These are phyloP conservation scores for Sphyrna mokarran DNA, from an alignment of 2,113 vertebrate genomes.

Conservation along the genomic window DNA sequence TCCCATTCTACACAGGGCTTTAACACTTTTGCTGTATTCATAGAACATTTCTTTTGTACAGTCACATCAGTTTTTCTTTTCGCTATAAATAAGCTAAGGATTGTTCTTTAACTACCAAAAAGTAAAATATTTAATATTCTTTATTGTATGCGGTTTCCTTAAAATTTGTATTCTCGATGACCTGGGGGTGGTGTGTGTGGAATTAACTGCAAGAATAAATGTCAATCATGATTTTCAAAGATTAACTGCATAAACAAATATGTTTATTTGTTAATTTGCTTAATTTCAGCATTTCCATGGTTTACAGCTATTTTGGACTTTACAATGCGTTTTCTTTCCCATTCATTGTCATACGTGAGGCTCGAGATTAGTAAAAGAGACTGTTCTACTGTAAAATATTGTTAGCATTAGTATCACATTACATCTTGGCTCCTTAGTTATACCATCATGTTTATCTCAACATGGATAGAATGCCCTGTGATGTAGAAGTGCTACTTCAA, in stretches of 20 bases:
- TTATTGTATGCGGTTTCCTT: neutral
- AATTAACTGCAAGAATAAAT: neutral
- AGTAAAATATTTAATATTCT: constrained; percentile 9
- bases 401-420: neutral
- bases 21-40: neutral
- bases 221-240: neutral
- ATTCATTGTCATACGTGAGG: neutral
- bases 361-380: neutral
- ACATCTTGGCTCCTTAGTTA: neutral
- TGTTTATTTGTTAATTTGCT: neutral
- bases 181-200: neutral
- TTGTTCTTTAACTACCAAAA: constrained; percentile 18
- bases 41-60: neutral
- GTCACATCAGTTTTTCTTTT: neutral
- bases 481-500: neutral
- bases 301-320: neutral
- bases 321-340: neutral
- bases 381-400: neutral
- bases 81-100: neutral
- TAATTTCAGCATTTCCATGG: constrained; percentile 19
- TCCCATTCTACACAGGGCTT: neutral
- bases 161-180: neutral
- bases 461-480: neutral
- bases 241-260: neutral
- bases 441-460: neutral